phyloP scores from a whole-genome alignment of 2,113 vertebrate genomes.

The Steatornis caripensis region DNA sequence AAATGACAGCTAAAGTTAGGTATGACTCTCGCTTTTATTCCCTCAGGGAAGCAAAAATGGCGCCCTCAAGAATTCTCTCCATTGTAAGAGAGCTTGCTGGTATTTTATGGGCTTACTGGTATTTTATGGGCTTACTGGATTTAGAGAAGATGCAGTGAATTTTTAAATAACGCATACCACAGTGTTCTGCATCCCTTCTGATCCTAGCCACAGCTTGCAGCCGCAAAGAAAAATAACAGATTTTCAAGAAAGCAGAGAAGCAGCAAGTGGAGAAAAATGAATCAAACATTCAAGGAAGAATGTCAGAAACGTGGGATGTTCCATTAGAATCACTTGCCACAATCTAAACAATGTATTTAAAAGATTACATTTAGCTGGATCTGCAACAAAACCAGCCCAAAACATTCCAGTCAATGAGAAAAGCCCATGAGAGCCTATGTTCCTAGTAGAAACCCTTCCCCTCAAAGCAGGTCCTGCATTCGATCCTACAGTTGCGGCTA shows the following conservation, averaged over 20 bases:
- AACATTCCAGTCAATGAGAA: neutral
- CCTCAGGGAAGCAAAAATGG: neutral
- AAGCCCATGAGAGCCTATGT: fast-evolving
- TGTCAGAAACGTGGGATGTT: neutral
- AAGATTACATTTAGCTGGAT: neutral
- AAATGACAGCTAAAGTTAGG: neutral
- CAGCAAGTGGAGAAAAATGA: neutral
- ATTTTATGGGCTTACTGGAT: neutral
- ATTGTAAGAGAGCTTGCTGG: neutral
- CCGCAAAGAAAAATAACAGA: neutral
- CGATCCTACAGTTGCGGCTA: neutral
- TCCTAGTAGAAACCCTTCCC: neutral
- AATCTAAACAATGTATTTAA: neutral
- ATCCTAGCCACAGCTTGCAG: neutral
- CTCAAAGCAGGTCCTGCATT: neutral
- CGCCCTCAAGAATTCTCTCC: neutral
- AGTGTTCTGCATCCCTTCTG: neutral
- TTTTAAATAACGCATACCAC: neutral
- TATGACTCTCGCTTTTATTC: neutral
- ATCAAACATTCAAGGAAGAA: neutral
- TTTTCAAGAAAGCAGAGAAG: neutral
- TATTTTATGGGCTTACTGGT: neutral
- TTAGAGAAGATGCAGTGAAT: neutral
- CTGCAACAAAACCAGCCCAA: neutral
- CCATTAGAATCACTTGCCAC: neutral